Percentiles rank a stretch among this genome's conserved stretches.
These are phyloP conservation scores for Erpornis zantholeuca DNA, from an alignment of 2,113 vertebrate genomes.

Conservation along the genomic window DNA sequence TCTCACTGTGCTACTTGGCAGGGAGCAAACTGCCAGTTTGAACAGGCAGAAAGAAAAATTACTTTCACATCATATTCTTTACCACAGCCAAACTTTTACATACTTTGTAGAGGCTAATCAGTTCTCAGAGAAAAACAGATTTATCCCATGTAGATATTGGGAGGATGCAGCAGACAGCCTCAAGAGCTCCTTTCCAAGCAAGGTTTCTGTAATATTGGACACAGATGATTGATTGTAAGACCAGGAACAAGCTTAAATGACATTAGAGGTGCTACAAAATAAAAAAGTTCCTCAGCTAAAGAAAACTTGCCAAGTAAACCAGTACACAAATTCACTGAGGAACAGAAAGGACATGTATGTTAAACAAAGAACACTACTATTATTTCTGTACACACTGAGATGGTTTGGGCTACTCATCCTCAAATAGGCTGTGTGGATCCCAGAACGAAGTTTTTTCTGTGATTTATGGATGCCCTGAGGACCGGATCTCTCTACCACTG, in stretches of 20 bases:
- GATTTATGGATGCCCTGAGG: neutral
- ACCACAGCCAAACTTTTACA: neutral
- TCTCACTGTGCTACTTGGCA: neutral
- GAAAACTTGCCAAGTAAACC: neutral
- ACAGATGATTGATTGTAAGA: neutral
- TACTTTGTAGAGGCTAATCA: neutral
- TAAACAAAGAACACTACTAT: neutral
- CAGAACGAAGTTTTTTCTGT: neutral
- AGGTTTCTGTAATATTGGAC: neutral
- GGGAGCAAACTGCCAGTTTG: neutral
- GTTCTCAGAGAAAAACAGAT: neutral
- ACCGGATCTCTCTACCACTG: rapidly evolving
- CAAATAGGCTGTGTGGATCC: neutral
- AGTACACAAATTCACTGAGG: neutral
- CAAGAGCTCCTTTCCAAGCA: neutral
- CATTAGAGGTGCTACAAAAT: neutral
- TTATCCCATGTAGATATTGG: neutral
- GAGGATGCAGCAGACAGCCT: neutral
- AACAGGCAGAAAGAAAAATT: neutral
- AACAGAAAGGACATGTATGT: neutral
- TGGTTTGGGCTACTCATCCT: neutral
- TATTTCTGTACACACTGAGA: neutral
- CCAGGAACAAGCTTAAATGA: neutral
- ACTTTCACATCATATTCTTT: neutral
- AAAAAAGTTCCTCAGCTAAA: neutral